These are phyloP conservation scores for Myripristis murdjan DNA, from an alignment of 2,797 vertebrate species.

Conservation along the genomic window DNA sequence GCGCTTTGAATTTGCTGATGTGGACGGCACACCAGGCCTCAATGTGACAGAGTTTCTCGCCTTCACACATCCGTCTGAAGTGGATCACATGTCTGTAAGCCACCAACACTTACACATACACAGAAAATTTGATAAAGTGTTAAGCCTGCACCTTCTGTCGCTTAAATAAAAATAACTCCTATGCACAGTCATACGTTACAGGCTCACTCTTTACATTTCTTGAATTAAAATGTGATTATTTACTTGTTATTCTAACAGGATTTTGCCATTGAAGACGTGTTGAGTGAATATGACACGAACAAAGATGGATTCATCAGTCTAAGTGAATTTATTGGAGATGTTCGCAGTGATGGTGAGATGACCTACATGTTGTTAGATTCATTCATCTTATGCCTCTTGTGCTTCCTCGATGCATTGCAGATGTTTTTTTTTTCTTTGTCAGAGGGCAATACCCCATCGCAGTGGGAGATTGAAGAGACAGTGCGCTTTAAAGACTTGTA, in stretches of 20 bases:
- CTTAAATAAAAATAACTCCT: too few relatives aligned
- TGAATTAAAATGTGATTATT: background rate
- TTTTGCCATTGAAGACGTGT: constrained; percentile 94
- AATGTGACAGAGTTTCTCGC: constrained; percentile 93
- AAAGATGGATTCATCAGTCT: constrained; percentile 93
- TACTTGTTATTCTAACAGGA: constrained; percentile 74
- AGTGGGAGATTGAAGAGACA: constrained; percentile 96
- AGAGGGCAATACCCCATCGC: constrained; percentile 89
- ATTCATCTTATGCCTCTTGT: background rate
- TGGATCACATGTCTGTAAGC: constrained; percentile 95
- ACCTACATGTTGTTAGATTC: background rate
- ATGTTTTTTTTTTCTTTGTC: constrained; percentile 6
- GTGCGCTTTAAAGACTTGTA: constrained; percentile 95
- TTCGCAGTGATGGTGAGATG: constrained; percentile 90
- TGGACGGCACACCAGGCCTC: constrained; percentile 86
- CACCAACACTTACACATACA: background rate
- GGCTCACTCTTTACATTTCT: background rate
- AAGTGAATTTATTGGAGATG: constrained; percentile 94
- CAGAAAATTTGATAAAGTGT: constrained; percentile 29
- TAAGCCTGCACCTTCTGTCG: too few relatives aligned
- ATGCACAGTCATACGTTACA: background rate
- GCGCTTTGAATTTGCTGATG: constrained; percentile 92
- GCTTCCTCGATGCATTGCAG: background rate
- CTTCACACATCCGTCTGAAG: constrained; percentile 96
- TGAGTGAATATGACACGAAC: constrained; percentile 94